These are phyloP conservation scores for Novumbra hubbsi DNA, from an alignment of 2,797 vertebrate genomes.

Conservation along the genomic window DNA sequence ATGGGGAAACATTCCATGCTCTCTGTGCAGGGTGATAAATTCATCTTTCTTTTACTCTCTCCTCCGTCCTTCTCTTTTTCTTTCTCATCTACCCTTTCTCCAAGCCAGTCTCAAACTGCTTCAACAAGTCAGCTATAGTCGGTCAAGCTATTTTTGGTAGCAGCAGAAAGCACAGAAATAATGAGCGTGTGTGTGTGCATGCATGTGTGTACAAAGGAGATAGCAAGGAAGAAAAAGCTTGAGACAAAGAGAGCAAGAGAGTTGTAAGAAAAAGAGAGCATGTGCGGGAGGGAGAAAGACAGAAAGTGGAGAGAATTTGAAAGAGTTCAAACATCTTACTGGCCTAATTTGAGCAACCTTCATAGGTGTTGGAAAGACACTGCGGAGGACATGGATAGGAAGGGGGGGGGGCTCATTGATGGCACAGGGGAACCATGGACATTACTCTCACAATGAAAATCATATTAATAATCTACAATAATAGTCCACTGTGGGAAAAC, in stretches of 20 bases:
- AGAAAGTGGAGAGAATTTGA: conserved; percentile 16
- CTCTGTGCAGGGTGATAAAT: conserved; percentile 31
- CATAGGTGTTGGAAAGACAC: conserved; percentile 42
- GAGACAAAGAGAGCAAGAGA: conserved; percentile 3
- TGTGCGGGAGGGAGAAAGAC: not conserved
- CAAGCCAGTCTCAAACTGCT: conserved; percentile 27
- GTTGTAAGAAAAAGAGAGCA: not conserved
- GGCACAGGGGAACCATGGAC: not conserved
- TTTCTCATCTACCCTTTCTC: conserved; percentile 24
- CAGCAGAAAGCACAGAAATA: not conserved
- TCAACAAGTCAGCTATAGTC: conserved; percentile 26
- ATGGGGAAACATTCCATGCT: conserved; percentile 30
- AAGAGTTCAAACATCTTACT: conserved; percentile 42
- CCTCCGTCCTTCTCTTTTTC: conserved; percentile 25
- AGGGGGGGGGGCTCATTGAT: not conserved
- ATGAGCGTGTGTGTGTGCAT: not conserved
- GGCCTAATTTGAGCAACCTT: conserved; percentile 59
- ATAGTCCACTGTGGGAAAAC: no score
- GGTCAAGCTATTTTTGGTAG: conserved; percentile 44
- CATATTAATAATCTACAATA: not conserved
- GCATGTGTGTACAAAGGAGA: not conserved
- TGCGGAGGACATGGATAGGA: conserved; percentile 31
- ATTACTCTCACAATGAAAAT: not conserved
- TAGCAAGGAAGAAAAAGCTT: not conserved
- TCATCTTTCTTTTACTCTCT: conserved; percentile 11